Percentiles rank a stretch among this genome's conserved stretches.
Conservation (phyloP, 2,113 vertebrate genomes). For the Tragelaphus buxtoni region DNA sequence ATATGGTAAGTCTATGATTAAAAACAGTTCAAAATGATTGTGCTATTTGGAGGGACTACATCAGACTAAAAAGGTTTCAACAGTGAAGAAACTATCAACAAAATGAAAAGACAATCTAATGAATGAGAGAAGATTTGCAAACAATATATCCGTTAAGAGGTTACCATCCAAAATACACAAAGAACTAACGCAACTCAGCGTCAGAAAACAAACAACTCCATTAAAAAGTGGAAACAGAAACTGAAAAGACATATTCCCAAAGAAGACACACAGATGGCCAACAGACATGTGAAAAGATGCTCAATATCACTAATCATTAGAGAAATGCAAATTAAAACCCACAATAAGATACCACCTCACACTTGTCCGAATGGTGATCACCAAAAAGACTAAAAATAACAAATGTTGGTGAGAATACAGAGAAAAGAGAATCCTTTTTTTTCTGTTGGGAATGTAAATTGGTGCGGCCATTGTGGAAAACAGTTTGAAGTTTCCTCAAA, state of each 20-base stretch:
- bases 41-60: neutral
- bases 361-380: neutral
- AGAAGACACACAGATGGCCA: neutral
- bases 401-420: neutral
- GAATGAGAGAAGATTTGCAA: neutral
- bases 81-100: neutral
- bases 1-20: neutral
- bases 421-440: neutral
- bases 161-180: neutral
- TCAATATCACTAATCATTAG: neutral
- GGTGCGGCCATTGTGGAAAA: neutral
- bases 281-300: neutral
- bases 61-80: neutral
- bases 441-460: neutral
- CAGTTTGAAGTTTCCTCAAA: neutral
- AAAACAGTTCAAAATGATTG: neutral
- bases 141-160: neutral
- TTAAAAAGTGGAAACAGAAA: neutral
- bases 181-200: neutral
- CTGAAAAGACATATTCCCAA: neutral
- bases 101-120: neutral
- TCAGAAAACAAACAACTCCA: neutral
- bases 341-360: neutral
- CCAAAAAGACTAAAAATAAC: neutral
- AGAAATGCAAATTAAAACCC: neutral